Conservation (phyloP, 2,113 vertebrate species). For the Petaurus breviceps region DNA sequence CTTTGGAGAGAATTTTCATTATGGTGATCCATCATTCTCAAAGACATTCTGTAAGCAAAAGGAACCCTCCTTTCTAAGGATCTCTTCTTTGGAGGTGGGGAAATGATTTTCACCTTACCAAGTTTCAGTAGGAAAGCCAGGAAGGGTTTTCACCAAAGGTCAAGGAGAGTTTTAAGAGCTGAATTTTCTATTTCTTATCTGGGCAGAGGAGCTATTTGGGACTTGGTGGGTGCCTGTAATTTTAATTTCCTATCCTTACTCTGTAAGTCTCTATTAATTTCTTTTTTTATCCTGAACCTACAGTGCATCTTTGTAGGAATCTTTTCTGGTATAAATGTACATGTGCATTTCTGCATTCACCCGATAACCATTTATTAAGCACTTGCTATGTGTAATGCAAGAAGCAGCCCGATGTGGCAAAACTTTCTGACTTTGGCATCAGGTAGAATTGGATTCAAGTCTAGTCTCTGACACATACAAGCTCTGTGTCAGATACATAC, state of each 20-base stretch:
- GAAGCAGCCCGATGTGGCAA: not conserved
- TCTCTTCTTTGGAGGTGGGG: slow-evolving; percentile 38
- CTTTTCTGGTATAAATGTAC: not conserved
- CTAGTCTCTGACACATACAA: not conserved
- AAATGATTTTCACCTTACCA: slow-evolving; percentile 52
- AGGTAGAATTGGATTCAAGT: not conserved
- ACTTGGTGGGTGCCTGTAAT: not conserved
- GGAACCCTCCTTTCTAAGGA: not conserved
- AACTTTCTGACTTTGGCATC: not conserved
- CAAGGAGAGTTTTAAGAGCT: slow-evolving; percentile 38
- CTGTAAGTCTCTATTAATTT: not conserved
- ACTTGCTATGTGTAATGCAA: not conserved
- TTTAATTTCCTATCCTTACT: slow-evolving; percentile 46
- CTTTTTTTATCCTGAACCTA: not conserved
- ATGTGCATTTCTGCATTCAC: not conserved
- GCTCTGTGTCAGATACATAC: not conserved
- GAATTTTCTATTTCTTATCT: slow-evolving; percentile 44
- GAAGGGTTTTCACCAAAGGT: not conserved
- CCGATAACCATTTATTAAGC: not conserved
- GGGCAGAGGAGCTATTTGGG: slow-evolving; percentile 34
- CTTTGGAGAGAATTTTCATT: slow-evolving; percentile 39
- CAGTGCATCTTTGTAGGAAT: not conserved
- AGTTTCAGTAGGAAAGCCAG: slow-evolving; percentile 57
- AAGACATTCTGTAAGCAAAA: slow-evolving; percentile 29
- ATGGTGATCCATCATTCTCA: slow-evolving; percentile 48